phyloP scores from a whole-genome alignment of 2,888 invertebrate species.

The Hypselothyrea guttata region DNA sequence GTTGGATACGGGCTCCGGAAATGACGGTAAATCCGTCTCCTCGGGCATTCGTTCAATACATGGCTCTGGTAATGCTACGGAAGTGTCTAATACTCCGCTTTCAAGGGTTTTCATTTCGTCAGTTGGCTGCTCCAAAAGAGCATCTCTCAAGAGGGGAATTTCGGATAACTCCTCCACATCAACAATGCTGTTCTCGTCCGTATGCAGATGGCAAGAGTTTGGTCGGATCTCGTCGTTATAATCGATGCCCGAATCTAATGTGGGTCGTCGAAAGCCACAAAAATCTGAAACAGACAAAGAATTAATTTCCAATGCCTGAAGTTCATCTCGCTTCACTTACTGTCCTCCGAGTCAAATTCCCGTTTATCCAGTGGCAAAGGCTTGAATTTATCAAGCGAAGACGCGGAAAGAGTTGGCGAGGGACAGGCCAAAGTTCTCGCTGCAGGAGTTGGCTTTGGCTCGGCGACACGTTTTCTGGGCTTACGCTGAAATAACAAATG shows the following conservation, averaged over 20 bases:
- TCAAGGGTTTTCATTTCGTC: background rate
- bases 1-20: background rate
- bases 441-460: background rate
- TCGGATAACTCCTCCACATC: constrained; percentile 12
- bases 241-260: constrained; percentile 56
- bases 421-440: background rate
- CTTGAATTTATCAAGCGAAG: background rate
- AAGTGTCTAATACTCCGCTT: too few species aligned
- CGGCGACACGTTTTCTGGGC: constrained; percentile 24
- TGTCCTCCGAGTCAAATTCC: constrained; percentile 53
- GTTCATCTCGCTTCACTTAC: constrained; percentile 25
- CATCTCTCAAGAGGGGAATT: constrained; percentile 17
- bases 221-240: constrained; percentile 38
- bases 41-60: too few species aligned
- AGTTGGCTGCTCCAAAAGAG: background rate
- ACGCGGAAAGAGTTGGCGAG: background rate
- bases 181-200: constrained; percentile 19
- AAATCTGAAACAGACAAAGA: constrained; percentile 42
- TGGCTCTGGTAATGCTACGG: too few species aligned
- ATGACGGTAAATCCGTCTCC: too few species aligned
- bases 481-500: constrained; percentile 33
- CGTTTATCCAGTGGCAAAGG: constrained; percentile 19
- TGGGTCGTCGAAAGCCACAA: constrained; percentile 49
- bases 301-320: background rate
- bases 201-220: constrained; percentile 8